Base-by-base conservation (phyloP, 2,888 invertebrate genomes). In the Hemaris fuciformis region DNA sequence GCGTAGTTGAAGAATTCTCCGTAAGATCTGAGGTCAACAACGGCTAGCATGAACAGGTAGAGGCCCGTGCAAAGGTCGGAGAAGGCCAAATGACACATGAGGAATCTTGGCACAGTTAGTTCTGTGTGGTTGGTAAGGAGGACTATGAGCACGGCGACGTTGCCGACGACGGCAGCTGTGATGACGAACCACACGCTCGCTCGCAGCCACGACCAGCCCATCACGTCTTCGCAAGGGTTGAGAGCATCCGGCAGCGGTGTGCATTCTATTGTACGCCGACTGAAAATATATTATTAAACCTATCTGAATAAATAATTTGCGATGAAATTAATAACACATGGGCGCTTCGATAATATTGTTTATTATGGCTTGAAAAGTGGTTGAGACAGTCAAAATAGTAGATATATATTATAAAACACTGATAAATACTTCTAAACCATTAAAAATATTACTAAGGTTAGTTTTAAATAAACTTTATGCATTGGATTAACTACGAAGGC, bases 1-100 rank as follows among this genome's bases (percentile, higher is more conserved):
- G 98, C 98, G 83, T 96, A 96, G 84, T 98, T 98, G 85, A 98
- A 98, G 88, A 98, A 98, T 68, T 95, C 95, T 1, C 97, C 97
- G 75, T 96, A 95, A 0, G 98, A 98, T 71, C 95, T 95, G 0
- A 96, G 92, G 85, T 98, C 98, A 76, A 97, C 96, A 0, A 96
- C 94, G 0, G 98, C 98, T 42, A 98, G 93, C 79, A 98, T 93
- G 43, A 97, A 93, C 60, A 98, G 92, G 85, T 98, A 98, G 1
- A 97, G 80, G 0, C 97, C 98, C 93, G 98, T 96, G 79, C 96
- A 96, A 59, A 98, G 94, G 87, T 98, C 98, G 0, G 98, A 98
- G 81, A 97, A 95, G 0, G 98, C 97, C 63, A 98, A 92, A 82
- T 98, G 97, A 74, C 92, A 92, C 92, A 92, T 92, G 13, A 92